These are phyloP conservation scores for Dorcus hopei DNA, from an alignment of 2,888 invertebrate genomes.

Conservation along the genomic window DNA sequence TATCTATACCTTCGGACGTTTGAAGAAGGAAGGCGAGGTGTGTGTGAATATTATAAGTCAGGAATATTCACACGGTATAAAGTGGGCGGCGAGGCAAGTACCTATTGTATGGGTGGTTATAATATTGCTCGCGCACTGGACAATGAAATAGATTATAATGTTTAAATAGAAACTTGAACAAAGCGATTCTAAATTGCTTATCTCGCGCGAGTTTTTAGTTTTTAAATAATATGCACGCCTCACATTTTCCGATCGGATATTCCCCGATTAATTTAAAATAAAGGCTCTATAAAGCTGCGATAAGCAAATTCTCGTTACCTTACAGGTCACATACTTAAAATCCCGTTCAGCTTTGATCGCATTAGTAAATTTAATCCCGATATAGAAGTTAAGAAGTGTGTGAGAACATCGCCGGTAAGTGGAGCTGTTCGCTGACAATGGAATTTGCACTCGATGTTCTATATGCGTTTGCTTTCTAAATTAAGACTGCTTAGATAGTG, in stretches of 20 bases:
- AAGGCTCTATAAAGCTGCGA: slow-evolving; percentile 18
- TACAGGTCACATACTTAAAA: slow-evolving; percentile 14
- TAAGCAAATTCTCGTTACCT: slow-evolving; percentile 21
- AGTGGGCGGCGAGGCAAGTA: slow-evolving; percentile 18
- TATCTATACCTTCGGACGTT: neutral
- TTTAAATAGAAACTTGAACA: slow-evolving; percentile 22
- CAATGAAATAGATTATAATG: slow-evolving; percentile 27
- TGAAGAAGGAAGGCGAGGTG: slow-evolving; percentile 4
- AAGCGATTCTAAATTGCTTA: slow-evolving; percentile 20
- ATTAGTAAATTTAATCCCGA: slow-evolving; percentile 20
- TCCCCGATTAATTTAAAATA: slow-evolving; percentile 15
- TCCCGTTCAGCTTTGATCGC: slow-evolving; percentile 15
- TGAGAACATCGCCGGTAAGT: slow-evolving; percentile 16
- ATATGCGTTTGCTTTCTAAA: slow-evolving; percentile 6
- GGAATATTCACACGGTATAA: slow-evolving; percentile 21
- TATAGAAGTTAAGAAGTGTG: slow-evolving; percentile 18
- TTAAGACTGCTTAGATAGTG: slow-evolving; percentile 6
- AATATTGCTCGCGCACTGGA: slow-evolving; percentile 19
- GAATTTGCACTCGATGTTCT: slow-evolving; percentile 22
- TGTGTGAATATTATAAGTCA: slow-evolving; percentile 16
- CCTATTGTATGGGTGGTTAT: slow-evolving; percentile 22
- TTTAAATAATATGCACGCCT: slow-evolving; percentile 9
- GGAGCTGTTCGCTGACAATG: slow-evolving; percentile 7
- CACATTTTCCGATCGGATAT: slow-evolving; percentile 7
- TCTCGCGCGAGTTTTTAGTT: neutral